Evolutionary conservation across 2,797 vertebrate genomes (phyloP).

Genomic region (Philypnodon macrostomus): DNA sequence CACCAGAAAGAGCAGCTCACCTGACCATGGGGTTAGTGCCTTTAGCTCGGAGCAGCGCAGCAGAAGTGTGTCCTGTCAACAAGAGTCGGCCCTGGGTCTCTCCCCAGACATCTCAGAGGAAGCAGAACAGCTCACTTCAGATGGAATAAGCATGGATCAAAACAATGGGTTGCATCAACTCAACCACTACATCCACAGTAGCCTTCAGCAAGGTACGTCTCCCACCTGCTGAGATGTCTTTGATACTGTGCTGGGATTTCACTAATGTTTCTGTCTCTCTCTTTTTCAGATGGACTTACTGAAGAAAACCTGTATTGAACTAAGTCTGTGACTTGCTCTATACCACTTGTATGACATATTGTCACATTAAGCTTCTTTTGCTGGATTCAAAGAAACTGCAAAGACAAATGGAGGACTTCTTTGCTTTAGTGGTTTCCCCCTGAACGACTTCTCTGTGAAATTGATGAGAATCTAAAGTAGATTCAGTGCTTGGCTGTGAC

Average conservation of each 20-base stretch:
- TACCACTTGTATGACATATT: conserved; percentile 75
- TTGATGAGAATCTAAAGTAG: conserved; percentile 29
- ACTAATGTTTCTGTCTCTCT: conserved; percentile 16
- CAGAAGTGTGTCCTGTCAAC: conserved; percentile 3
- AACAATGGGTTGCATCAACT: conserved; percentile 78
- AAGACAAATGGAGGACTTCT: conserved; percentile 34
- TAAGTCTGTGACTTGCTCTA: conserved; percentile 73
- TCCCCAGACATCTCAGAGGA: conserved; percentile 13
- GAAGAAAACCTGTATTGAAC: conserved; percentile 75
- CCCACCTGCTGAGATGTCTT: not conserved
- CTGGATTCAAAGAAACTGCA: conserved; percentile 42
- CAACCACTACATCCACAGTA: conserved; percentile 53
- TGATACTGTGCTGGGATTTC: not conserved
- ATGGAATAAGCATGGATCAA: conserved; percentile 30
- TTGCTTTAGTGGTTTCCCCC: conserved; percentile 20
- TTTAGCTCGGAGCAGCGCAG: conserved; percentile 25
- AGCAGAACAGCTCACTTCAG: conserved; percentile 27
- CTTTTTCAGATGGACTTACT: conserved; percentile 65
- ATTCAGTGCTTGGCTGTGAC: conserved; percentile 7
- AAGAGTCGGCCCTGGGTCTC: conserved; percentile 8
- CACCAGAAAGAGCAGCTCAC: conserved; percentile 12
- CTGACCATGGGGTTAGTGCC: not conserved
- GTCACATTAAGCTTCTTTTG: conserved; percentile 58
- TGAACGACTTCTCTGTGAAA: conserved; percentile 23
- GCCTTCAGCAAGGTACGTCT: conserved; percentile 65